Evolutionary conservation across 2,888 invertebrate genomes (phyloP).

Genomic region (Sarcophaga caerulescens): DNA sequence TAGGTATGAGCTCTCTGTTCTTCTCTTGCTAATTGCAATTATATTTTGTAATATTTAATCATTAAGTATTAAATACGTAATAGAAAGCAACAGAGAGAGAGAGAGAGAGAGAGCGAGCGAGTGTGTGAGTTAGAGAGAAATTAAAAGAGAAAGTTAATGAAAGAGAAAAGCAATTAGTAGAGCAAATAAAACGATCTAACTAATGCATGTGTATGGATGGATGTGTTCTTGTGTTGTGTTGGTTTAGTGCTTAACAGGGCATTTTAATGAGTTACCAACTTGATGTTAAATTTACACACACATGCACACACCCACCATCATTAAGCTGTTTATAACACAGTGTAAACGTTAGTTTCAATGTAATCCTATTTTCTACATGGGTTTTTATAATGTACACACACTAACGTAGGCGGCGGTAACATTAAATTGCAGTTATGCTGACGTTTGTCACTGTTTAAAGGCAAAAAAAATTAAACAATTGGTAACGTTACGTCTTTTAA

Average conservation of each 20-base stretch:
- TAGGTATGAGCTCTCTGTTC: too few relatives aligned
- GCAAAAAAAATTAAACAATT: too few relatives aligned
- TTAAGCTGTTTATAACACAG: not conserved
- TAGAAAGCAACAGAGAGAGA: not conserved
- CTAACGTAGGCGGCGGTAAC: too few relatives aligned
- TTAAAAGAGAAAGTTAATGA: not conserved
- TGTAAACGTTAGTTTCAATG: too few relatives aligned
- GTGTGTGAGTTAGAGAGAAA: not conserved
- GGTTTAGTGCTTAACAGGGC: not conserved
- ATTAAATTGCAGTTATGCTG: too few relatives aligned
- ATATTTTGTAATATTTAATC: not conserved
- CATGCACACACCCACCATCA: not conserved
- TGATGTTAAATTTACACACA: slow-evolving; percentile 15
- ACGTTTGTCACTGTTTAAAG: too few relatives aligned
- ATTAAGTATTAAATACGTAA: not conserved
- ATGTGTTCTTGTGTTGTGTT: not conserved
- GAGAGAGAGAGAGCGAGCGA: not conserved
- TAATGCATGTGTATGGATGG: not conserved
- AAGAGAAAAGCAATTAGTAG: not conserved
- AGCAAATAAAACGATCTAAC: not conserved
- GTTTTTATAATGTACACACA: too few relatives aligned
- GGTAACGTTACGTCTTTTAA: too few relatives aligned
- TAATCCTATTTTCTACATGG: too few relatives aligned
- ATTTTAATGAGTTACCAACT: slow-evolving; percentile 32
- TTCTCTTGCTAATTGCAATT: slow-evolving; percentile 21